phyloP scores from a whole-genome alignment of 2,888 invertebrate genomes.

The Dexiosoma caninum region DNA sequence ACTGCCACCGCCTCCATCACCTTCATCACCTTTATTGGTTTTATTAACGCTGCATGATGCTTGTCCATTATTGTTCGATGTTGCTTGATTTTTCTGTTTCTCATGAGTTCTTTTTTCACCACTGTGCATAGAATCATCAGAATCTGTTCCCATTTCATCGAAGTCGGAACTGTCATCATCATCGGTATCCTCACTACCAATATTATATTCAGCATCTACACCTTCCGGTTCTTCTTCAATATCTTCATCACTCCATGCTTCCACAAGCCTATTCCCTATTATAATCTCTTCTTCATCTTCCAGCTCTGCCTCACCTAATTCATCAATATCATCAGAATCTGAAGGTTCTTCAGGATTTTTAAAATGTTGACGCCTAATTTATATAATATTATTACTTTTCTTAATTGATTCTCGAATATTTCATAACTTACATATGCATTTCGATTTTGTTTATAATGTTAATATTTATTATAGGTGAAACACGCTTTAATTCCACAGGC shows the following conservation, averaged over 20 bases:
- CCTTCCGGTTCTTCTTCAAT: conserved; percentile 67
- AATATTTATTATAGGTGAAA: conserved; percentile 11
- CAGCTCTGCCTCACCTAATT: conserved; percentile 68
- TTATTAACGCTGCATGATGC: conserved; percentile 60
- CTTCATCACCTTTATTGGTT: conserved; percentile 63
- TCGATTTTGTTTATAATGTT: conserved; percentile 26
- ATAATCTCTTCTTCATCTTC: conserved; percentile 51
- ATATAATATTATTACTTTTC: not conserved
- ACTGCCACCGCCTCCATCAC: conserved; percentile 48
- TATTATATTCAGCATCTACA: conserved; percentile 64
- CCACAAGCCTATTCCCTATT: conserved; percentile 48
- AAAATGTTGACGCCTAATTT: conserved; percentile 70
- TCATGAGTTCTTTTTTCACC: conserved; percentile 30
- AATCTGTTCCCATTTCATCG: conserved; percentile 70
- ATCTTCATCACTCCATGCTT: conserved; percentile 57
- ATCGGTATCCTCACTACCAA: conserved; percentile 77
- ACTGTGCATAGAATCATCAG: conserved; percentile 71
- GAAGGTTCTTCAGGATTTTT: conserved; percentile 69
- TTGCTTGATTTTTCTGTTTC: conserved; percentile 28
- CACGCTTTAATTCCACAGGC: conserved; percentile 51
- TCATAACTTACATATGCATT: conserved; percentile 57
- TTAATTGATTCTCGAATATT: not conserved
- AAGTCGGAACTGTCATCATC: conserved; percentile 66
- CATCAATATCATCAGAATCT: conserved; percentile 72
- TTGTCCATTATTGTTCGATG: not conserved